Conservation (phyloP, 1,140 invertebrate species). For the Drosophila murphyi region DNA sequence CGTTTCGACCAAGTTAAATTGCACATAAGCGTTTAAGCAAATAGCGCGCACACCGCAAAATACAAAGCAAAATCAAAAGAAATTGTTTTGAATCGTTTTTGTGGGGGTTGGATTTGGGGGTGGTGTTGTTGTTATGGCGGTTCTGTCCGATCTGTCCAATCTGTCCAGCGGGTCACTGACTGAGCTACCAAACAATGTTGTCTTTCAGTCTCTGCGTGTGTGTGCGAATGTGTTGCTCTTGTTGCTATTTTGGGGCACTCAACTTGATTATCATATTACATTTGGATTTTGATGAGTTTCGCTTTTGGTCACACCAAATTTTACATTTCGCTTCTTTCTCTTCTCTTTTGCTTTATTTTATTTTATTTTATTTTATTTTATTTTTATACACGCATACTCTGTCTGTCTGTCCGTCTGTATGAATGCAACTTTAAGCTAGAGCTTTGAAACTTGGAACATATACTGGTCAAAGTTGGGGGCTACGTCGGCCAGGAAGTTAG, state of each 20-base stretch:
- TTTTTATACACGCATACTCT: too few species aligned
- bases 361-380: too few species aligned
- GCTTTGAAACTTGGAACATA: too few species aligned
- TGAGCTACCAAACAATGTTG: conserved; percentile 14
- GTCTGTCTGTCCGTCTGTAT: too few species aligned
- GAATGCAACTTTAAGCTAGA: too few species aligned
- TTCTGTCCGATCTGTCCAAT: conserved; percentile 6
- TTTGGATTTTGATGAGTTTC: conserved; percentile 60
- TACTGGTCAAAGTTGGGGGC: too few species aligned
- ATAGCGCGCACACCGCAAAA: conserved; percentile 46
- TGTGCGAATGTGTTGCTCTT: conserved; percentile 2
- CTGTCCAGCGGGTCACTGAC: conserved; percentile 49
- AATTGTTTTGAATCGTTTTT: conserved; percentile 71
- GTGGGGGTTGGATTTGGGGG: neutral
- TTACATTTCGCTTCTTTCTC: neutral
- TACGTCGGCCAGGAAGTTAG: too few species aligned
- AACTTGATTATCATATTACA: conserved; percentile 78
- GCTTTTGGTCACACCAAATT: conserved; percentile 11
- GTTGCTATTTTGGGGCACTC: conserved; percentile 53
- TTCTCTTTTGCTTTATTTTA: too few species aligned
- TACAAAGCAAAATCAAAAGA: conserved; percentile 65
- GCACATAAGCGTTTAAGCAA: conserved; percentile 58
- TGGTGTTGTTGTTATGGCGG: conserved; percentile 26
- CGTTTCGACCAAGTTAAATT: conserved; percentile 46
- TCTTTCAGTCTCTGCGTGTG: neutral